Conservation (phyloP, 2,797 vertebrate genomes). For the Philypnodon macrostomus region DNA sequence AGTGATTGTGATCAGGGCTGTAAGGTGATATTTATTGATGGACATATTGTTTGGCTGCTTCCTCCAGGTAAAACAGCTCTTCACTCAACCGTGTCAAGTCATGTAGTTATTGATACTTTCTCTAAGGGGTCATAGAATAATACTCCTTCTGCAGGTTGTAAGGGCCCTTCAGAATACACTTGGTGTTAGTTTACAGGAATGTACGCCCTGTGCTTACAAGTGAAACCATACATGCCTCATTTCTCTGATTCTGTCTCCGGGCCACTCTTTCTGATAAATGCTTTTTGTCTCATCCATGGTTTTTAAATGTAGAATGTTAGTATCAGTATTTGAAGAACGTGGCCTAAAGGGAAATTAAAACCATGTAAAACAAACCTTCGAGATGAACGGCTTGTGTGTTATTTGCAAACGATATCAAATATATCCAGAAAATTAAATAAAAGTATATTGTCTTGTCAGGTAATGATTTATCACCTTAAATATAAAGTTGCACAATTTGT, state of each 20-base stretch:
- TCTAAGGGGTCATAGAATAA: conserved; percentile 56
- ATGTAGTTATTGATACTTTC: conserved; percentile 61
- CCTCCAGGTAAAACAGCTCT: conserved; percentile 41
- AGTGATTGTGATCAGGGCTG: conserved; percentile 48
- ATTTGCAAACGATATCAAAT: background rate
- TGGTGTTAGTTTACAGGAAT: conserved; percentile 66
- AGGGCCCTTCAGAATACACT: conserved; percentile 28
- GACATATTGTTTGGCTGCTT: conserved; percentile 44
- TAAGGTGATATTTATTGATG: conserved; percentile 56
- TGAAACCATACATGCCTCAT: conserved; percentile 53
- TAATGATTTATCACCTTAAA: background rate
- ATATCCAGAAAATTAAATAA: background rate
- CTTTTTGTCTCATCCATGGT: conserved; percentile 25
- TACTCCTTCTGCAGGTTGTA: conserved; percentile 42
- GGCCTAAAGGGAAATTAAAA: background rate
- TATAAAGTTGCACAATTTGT: background rate
- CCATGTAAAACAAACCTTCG: background rate
- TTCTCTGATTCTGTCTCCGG: conserved; percentile 44
- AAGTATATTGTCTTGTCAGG: background rate
- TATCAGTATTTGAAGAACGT: background rate
- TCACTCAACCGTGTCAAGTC: conserved; percentile 49
- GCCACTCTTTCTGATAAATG: conserved; percentile 38
- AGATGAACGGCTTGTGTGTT: background rate
- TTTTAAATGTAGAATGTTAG: conserved; percentile 22
- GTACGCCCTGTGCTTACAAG: conserved; percentile 37